Conservation (phyloP, 23 tunicate species). For the Ciona savignyi region DNA sequence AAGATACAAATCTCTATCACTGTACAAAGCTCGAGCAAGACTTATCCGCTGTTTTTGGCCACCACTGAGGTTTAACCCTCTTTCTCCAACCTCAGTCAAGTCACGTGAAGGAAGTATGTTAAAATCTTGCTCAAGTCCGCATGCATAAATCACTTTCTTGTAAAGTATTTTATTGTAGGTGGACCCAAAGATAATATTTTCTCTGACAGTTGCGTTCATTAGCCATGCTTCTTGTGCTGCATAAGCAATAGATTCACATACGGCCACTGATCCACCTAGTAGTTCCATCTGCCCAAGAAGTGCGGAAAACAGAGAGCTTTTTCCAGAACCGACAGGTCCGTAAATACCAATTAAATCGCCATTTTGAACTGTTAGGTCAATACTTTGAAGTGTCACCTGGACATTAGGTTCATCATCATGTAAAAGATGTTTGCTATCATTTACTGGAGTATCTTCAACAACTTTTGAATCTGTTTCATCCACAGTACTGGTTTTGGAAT, state of each 20-base stretch:
- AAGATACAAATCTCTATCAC: slow-evolving; percentile 68
- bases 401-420: background rate
- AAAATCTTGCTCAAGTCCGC: slow-evolving; percentile 57
- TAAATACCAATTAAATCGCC: slow-evolving; percentile 60
- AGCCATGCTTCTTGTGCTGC: slow-evolving; percentile 88
- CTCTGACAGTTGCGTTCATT: slow-evolving; percentile 80
- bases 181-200: slow-evolving; percentile 78
- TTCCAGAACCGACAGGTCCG: slow-evolving; percentile 74
- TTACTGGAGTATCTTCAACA: background rate
- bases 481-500: background rate
- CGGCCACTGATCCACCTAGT: slow-evolving; percentile 45
- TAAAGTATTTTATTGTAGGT: slow-evolving; percentile 38
- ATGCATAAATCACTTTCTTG: slow-evolving; percentile 32
- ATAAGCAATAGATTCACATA: slow-evolving; percentile 61
- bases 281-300: slow-evolving; percentile 55
- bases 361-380: slow-evolving; percentile 22
- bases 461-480: background rate
- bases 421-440: background rate
- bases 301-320: slow-evolving; percentile 61
- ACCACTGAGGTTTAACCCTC: slow-evolving; percentile 85
- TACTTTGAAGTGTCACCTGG: slow-evolving; percentile 2
- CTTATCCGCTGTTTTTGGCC: slow-evolving; percentile 91
- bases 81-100: slow-evolving; percentile 84
- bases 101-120: slow-evolving; percentile 73
- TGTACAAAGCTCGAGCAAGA: slow-evolving; percentile 83